These are phyloP conservation scores for Atta colombica DNA, from an alignment of 1,140 invertebrate genomes.

Conservation along the genomic window DNA sequence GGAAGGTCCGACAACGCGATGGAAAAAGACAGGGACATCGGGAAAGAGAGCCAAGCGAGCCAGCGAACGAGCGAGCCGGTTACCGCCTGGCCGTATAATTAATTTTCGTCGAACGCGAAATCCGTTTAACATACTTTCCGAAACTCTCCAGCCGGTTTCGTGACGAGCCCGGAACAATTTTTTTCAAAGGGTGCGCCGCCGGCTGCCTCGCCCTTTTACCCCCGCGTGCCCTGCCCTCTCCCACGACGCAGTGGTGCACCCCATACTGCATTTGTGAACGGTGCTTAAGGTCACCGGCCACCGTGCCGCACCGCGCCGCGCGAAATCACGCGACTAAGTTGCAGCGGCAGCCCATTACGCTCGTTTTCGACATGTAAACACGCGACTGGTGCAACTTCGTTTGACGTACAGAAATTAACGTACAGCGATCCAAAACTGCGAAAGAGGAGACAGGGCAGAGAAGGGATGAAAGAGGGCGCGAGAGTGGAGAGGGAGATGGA, in stretches of 20 bases:
- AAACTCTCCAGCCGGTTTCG: constrained; percentile 66
- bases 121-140: constrained; percentile 72
- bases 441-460: neutral
- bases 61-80: constrained; percentile 8
- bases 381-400: constrained; percentile 62
- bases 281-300: constrained; percentile 63
- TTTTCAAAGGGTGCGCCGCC: constrained; percentile 69
- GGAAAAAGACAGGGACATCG: constrained; percentile 33
- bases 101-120: constrained; percentile 68
- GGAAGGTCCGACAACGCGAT: constrained; percentile 59
- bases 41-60: constrained; percentile 23
- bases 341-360: constrained; percentile 62
- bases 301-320: constrained; percentile 22
- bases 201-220: constrained; percentile 64
- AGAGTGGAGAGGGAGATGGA: constrained; percentile 47
- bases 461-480: constrained; percentile 29
- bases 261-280: constrained; percentile 62
- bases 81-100: constrained; percentile 67
- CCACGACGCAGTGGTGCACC: constrained; percentile 5
- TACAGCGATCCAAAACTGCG: constrained; percentile 66
- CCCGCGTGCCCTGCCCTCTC: constrained; percentile 5
- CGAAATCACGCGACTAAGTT: constrained; percentile 62
- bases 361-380: constrained; percentile 66
- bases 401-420: constrained; percentile 66
- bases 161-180: constrained; percentile 71